Evolutionary conservation across 23 tunicate species (phyloP), one percentile per base, ranked within the genome.

Genomic region (Halocynthia aurantium): DNA sequence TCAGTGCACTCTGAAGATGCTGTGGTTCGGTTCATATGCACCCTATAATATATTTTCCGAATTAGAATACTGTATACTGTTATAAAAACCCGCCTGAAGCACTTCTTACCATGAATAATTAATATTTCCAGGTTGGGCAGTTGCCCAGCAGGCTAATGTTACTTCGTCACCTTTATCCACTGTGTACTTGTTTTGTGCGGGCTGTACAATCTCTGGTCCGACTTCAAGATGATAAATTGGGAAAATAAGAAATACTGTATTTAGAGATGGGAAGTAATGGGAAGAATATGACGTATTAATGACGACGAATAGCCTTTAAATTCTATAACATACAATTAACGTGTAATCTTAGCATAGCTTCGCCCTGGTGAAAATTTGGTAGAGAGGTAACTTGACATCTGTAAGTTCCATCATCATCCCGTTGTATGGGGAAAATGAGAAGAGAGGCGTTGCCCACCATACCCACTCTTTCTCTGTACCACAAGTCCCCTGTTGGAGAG

Each of bases 341-440:
- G 44, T 31, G 44, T 31, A 31, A 31, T 31, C 44, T 31, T 31
- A 31, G 4, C 9, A 71, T 22, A 6, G 88, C 73, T 60, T 78
- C 83, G 8, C 69, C 74, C 57, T 88, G 95, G 17, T 83, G 76
- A 74, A 88, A 88, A 72, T 86, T 81, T 44, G 95, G 95, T 10
- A 88, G 53, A 7, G 95, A 82, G 6, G 88, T 88, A 2, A 88
- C 82, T 52, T 88, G 95, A 55, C 95, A 88, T 77, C 87, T 80
- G 75, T 88, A 88, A 52, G 51, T 83, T 72, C 95, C 95, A 52
- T 73, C 53, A 63, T 88, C 88, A 0, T 76, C 9, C 67, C 40
- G 44, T 10, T 44, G 40, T 19, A 80, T 73, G 13, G 78, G 77
- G 22, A 20, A 21, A 7, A 88, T 77, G 54, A 78, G 67, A 0